Evolutionary conservation across 2,888 invertebrate species (phyloP), one percentile per base, ranked within the genome.

Genomic region (Trichopoda pennipes): DNA sequence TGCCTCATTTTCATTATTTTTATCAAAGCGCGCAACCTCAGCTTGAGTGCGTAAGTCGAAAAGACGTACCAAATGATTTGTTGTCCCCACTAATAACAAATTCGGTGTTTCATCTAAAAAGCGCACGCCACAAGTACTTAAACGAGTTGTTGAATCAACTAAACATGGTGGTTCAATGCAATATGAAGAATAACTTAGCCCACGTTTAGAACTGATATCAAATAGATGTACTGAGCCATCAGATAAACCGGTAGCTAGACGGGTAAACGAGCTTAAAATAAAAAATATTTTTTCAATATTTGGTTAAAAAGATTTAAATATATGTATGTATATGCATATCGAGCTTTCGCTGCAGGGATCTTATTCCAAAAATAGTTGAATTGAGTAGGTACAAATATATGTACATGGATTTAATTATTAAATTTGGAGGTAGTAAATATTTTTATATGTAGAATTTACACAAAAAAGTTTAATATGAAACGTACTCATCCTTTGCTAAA

Each of bases 401-500:
- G n/a, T n/a, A n/a, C n/a, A n/a, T n/a, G n/a, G n/a, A n/a, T n/a
- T n/a, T n/a, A n/a, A n/a, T n/a, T n/a, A n/a, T n/a, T n/a, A n/a
- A n/a, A n/a, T 28, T 28, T 28, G 28, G 28, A 6, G 7, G 3
- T 8, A 7, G 8, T 6, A 28, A 8, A 28, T 8, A 28, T 28
- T 28, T 4, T 28, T 28, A 28, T 28, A 6, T 6, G 8, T 28
- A 6, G 28, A 28, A 7, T 28, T 28, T 28, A 28, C 28, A 28
- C 28, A 28, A 7, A 28, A 7, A 8, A 7, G 6, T 12, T 38
- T 12, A n/a, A n/a, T 44, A 12, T 44, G 16, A 35, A 19, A 66
- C 85, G 81, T 90, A 93, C 94, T 92, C 92, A 69, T 93, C 93
- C 3, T 92, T 93, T 85, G 92, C 91, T 83, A 95, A 87, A 74